Evolutionary conservation across 2,888 invertebrate species (phyloP), one percentile per base, ranked within the genome.

Genomic region (Micropterix aruncella): DNA sequence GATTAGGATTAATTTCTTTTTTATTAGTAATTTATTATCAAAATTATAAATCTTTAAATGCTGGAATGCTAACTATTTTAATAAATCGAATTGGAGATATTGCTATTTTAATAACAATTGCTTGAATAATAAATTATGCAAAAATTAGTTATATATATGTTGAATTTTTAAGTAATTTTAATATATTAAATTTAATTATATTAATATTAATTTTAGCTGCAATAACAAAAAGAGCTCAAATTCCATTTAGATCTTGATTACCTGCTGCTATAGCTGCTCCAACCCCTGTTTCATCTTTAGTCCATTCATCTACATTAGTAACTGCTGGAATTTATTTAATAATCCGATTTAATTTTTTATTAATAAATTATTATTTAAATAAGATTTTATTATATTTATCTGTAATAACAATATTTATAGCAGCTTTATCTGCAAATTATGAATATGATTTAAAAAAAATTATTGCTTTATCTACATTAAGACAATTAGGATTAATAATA

Each of bases 141-240:
- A 70, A 66, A 65, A 74, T 66, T 69, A 61, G 67, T 60, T 27
- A 36, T 47, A 63, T 63, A 71, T 70, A 70, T 65, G 56, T 70
- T 57, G 61, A 69, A 52, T 65, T 71, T 62, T 70, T 73, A 56
- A 57, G 55, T 51, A 60, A 55, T 60, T 62, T 66, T 63, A 61
- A 45, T 51, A 54, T 53, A 46, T 73, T 73, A 58, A 52, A 51
- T 53, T 55, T 73, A 54, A 60, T 72, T 60, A 57, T 58, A 0
- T 5, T 52, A n/a, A 63, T 74, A 54, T 56, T 72, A 50, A 63
- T 67, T 57, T 60, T 72, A 52, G 77, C 78, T 0, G 70, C 74
- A 43, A 75, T 83, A 66, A 83, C 83, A 47, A 86, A 86, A 63
- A 85, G 83, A 52, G 85, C 84, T 57, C 84, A 86, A 62, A 77